These are phyloP conservation scores for Stegodyphus dumicola DNA, from an alignment of 1,140 invertebrate genomes.

Conservation along the genomic window DNA sequence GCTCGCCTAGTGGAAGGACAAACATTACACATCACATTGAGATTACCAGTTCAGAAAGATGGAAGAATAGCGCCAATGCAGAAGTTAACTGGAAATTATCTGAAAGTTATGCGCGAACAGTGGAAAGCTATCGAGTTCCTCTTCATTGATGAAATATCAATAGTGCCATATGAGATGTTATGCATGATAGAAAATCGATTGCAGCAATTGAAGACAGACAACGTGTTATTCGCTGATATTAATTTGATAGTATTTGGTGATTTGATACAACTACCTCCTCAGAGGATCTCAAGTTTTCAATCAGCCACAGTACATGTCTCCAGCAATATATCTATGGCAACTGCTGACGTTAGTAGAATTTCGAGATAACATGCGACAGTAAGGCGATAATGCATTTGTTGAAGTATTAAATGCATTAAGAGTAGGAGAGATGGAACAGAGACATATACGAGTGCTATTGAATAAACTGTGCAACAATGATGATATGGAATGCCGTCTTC, in stretches of 20 bases:
- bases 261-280: conserved; percentile 67
- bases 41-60: conserved; percentile 67
- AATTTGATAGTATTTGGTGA: conserved; percentile 68
- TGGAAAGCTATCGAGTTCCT: conserved; percentile 68
- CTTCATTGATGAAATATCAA: conserved; percentile 69
- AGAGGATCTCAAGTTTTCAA: conserved; percentile 65
- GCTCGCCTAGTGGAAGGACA: conserved; percentile 64
- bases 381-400: conserved; percentile 51
- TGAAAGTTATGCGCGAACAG: conserved; percentile 65
- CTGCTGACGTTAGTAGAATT: conserved; percentile 66
- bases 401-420: conserved; percentile 60
- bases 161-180: conserved; percentile 64
- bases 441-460: conserved; percentile 49
- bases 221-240: conserved; percentile 57
- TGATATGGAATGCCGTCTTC: conserved; percentile 20
- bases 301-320: conserved; percentile 65
- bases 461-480: conserved; percentile 36
- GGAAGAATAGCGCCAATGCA: conserved; percentile 64
- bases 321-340: conserved; percentile 67
- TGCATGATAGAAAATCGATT: conserved; percentile 67
- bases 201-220: conserved; percentile 64
- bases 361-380: conserved; percentile 66
- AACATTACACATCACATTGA: conserved; percentile 65
- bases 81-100: conserved; percentile 65
- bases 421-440: conserved; percentile 50